Percentiles rank a stretch among this genome's conserved stretches.
Conservation (phyloP, 2,797 vertebrate species). For the Pantherophis vulpinus region DNA sequence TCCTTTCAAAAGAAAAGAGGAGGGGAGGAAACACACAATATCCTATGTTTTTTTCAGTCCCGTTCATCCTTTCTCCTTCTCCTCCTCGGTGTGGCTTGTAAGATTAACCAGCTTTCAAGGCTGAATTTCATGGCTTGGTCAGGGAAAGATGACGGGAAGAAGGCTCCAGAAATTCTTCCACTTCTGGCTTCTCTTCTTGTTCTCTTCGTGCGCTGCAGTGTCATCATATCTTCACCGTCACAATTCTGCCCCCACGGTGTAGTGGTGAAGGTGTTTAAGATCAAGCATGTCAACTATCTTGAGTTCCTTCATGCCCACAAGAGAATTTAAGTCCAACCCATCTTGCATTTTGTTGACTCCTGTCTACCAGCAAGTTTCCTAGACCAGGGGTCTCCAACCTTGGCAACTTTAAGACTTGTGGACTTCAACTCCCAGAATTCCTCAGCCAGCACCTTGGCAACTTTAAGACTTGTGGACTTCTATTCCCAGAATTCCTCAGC, state of each 20-base stretch:
- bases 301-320: no score
- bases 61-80: background rate
- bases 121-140: background rate
- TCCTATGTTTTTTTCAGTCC: background rate
- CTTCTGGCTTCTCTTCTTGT: background rate
- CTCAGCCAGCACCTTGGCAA: no score
- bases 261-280: background rate
- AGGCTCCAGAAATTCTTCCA: background rate
- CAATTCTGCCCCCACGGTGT: background rate
- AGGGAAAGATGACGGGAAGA: background rate
- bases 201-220: background rate
- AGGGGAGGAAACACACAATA: background rate
- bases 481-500: no score
- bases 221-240: no score
- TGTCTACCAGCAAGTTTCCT: no score
- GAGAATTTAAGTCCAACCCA: no score
- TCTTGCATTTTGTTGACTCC: no score
- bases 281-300: no score
- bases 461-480: no score
- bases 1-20: background rate
- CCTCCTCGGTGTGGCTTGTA: background rate
- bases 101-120: rapidly evolving
- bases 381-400: no score
- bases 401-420: no score
- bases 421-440: no score